Conservation (phyloP, 1,140 invertebrate genomes). For the Proales similis region DNA sequence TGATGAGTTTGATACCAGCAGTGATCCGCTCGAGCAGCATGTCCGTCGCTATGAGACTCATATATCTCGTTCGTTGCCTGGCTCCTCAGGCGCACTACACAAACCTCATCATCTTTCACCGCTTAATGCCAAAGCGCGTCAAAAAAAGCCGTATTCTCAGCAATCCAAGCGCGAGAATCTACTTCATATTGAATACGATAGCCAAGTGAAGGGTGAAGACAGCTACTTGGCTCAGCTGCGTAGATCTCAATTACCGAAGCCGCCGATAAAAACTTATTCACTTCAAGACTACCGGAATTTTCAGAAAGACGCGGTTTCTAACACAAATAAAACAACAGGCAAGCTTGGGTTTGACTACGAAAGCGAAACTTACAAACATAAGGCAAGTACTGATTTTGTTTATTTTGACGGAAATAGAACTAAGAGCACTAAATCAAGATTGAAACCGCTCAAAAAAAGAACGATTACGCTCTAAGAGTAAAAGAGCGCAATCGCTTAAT, state of each 20-base stretch:
- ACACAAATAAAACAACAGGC: constrained; percentile 11
- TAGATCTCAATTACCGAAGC: background rate
- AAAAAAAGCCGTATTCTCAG: constrained; percentile 33
- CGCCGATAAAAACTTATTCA: constrained; percentile 17
- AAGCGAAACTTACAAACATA: constrained; percentile 30
- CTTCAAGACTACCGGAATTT: constrained; percentile 32
- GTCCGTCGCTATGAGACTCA: constrained; percentile 25
- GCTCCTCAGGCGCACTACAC: constrained; percentile 20
- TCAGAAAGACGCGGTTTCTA: constrained; percentile 32
- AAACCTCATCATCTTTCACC: constrained; percentile 11
- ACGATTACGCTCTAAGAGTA: constrained; percentile 33
- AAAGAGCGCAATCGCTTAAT: constrained; percentile 26
- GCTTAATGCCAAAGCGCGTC: constrained; percentile 3
- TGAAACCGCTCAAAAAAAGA: constrained; percentile 6
- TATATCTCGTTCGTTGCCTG: constrained; percentile 31
- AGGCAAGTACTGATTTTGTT: constrained; percentile 6
- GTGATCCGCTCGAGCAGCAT: constrained; percentile 26
- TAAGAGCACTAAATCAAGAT: background rate
- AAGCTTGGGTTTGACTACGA: constrained; percentile 35
- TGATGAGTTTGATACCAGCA: constrained; percentile 32
- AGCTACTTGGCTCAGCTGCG: constrained; percentile 35
- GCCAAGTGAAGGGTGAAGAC: constrained; percentile 23
- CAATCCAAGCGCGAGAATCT: background rate
- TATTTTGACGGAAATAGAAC: background rate
- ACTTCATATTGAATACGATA: constrained; percentile 20